Conservation (phyloP, 2,113 vertebrate genomes). For the Dasyornis broadbenti region DNA sequence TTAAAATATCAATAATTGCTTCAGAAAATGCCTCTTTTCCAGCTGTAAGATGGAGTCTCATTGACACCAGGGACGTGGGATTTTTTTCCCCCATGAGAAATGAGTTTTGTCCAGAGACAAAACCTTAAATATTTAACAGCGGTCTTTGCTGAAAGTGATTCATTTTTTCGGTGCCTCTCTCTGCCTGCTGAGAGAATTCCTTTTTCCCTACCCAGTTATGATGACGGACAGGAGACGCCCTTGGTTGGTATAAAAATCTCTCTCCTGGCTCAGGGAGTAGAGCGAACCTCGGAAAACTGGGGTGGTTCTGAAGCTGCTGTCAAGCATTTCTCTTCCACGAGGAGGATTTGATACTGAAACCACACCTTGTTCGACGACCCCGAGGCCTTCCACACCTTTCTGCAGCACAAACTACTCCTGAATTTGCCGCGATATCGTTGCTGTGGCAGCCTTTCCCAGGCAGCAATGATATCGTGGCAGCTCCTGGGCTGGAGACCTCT, state of each 20-base stretch:
- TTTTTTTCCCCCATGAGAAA: neutral
- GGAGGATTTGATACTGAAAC: neutral
- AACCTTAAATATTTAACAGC: neutral
- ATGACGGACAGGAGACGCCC: neutral
- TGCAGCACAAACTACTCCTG: rapidly evolving
- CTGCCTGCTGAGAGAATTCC: neutral
- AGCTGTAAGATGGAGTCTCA: neutral
- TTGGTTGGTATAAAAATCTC: neutral
- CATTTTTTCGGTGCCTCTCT: neutral
- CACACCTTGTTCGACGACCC: rapidly evolving
- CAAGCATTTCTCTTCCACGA: neutral
- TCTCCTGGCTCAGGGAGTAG: neutral
- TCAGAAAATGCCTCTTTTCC: neutral
- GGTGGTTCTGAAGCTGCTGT: neutral
- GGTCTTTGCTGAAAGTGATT: neutral
- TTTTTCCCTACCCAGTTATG: rapidly evolving
- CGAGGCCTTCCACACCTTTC: neutral
- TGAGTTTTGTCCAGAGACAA: neutral
- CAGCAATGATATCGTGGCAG: neutral
- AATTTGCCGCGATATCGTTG: neutral
- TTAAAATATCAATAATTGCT: neutral
- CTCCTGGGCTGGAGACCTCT: neutral
- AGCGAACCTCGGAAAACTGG: neutral
- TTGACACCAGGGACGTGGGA: neutral
- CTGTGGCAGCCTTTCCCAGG: neutral